Base-by-base conservation (phyloP, 1,140 invertebrate species). In the Batillaria attramentaria region DNA sequence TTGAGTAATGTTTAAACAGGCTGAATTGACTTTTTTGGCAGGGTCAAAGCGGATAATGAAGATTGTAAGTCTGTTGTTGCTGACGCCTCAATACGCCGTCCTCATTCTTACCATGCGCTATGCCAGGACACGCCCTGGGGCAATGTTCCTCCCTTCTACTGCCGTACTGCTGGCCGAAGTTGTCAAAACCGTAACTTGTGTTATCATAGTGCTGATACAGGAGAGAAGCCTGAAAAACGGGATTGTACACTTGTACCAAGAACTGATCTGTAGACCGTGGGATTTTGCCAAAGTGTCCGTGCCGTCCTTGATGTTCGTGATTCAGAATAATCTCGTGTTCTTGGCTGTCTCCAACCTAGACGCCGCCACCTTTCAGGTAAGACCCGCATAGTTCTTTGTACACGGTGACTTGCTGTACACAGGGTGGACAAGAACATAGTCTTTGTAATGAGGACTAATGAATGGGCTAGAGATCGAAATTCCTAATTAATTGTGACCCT, bases 361-460 rank as follows among this genome's bases (percentile, higher is more conserved):
- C 93, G 98, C 98, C 78, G 98, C 98, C 10, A 99, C 98, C n/a
- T 97, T 97, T 93, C 98, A 99, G 93, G 97, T 98, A n/a, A n/a
- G n/a, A n/a, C n/a, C n/a, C n/a, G n/a, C n/a, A n/a, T n/a, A n/a
- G n/a, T n/a, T n/a, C n/a, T n/a, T n/a, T n/a, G n/a, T n/a, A n/a
- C n/a, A n/a, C n/a, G n/a, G n/a, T n/a, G n/a, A n/a, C n/a, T n/a
- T n/a, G n/a, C n/a, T n/a, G n/a, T n/a, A n/a, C n/a, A n/a, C n/a
- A n/a, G n/a, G n/a, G n/a, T n/a, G n/a, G n/a, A n/a, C n/a, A n/a
- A n/a, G n/a, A n/a, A n/a, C n/a, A n/a, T n/a, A n/a, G n/a, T n/a
- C n/a, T n/a, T n/a, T n/a, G n/a, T n/a, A n/a, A n/a, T n/a, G n/a
- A n/a, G n/a, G n/a, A n/a, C n/a, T n/a, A n/a, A n/a, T n/a, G n/a